Evolutionary conservation across 2,113 vertebrate species (phyloP).

Genomic region (Oncorhynchus keta): DNA sequence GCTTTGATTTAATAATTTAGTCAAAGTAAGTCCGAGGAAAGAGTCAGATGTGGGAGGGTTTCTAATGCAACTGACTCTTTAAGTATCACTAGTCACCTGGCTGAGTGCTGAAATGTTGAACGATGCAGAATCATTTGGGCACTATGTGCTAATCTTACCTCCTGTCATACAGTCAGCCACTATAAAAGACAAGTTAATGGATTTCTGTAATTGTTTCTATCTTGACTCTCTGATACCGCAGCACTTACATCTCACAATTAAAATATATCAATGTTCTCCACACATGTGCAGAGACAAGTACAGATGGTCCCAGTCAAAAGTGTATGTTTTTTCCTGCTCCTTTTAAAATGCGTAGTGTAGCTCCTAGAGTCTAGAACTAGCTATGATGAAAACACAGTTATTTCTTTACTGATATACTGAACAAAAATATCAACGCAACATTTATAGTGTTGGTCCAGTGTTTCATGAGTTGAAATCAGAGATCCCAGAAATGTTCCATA

Average conservation of each 20-base stretch:
- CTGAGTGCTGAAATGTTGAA: slow-evolving; percentile 13
- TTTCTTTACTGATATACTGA: not conserved
- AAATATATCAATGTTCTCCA: not conserved
- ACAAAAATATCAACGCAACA: too few relatives aligned
- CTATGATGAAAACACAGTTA: not conserved
- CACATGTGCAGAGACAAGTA: not conserved
- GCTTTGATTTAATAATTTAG: too few relatives aligned
- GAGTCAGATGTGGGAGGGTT: not conserved
- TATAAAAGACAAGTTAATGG: not conserved
- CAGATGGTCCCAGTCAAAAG: not conserved
- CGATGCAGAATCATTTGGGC: not conserved
- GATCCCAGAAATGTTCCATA: too few relatives aligned
- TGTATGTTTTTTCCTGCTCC: not conserved
- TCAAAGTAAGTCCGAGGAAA: not conserved
- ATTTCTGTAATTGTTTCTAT: slow-evolving; percentile 2
- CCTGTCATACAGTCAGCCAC: not conserved
- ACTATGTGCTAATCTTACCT: not conserved
- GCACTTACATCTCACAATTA: not conserved
- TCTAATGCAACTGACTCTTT: not conserved
- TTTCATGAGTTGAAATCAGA: too few relatives aligned
- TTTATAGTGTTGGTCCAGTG: too few relatives aligned
- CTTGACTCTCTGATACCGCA: not conserved
- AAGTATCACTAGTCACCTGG: not conserved
- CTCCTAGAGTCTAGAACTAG: not conserved
- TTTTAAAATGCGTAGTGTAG: not conserved